A percentile compares a stretch with the other conserved stretches of the same genome.
Conservation (phyloP, 35 echinoderm and acorn worm species). For the Diadema setosum region DNA sequence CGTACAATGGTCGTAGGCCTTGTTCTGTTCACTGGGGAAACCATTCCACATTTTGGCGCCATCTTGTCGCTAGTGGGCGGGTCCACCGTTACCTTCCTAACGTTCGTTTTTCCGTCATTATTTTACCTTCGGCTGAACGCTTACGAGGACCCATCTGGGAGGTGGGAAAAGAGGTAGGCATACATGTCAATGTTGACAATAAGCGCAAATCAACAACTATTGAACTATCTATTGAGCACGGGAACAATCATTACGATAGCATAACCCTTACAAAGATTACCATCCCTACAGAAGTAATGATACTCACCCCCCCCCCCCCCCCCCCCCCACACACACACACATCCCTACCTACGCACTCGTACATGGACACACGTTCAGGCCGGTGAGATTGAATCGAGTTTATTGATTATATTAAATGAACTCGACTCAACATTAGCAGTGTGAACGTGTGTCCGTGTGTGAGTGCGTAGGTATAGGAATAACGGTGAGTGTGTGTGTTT, state of each 20-base stretch:
- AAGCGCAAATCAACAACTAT: too few relatives aligned
- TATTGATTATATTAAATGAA: too few relatives aligned
- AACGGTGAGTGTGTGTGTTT: not conserved
- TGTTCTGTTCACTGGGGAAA: conserved; percentile 76
- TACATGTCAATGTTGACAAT: too few relatives aligned
- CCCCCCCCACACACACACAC: not conserved
- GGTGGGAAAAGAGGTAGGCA: not conserved
- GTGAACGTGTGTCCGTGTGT: not conserved
- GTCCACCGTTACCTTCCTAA: conserved; percentile 70
- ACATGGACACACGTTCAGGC: not conserved
- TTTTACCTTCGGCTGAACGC: conserved; percentile 61
- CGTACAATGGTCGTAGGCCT: conserved; percentile 35
- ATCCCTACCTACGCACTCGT: not conserved
- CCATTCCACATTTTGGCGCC: conserved; percentile 83
- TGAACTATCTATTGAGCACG: too few relatives aligned
- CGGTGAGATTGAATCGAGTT: too few relatives aligned
- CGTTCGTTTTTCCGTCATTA: conserved; percentile 79
- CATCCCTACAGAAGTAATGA: not conserved
- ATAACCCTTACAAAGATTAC: too few relatives aligned
- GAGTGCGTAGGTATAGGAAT: not conserved
- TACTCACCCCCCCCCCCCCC: not conserved
- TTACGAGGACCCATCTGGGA: not conserved
- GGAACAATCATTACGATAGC: too few relatives aligned
- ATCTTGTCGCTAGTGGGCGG: conserved; percentile 79
- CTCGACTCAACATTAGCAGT: too few relatives aligned